Evolutionary conservation across 2,888 invertebrate species (phyloP), one percentile per base, ranked within the genome.

Genomic region (Drosophila subsilvestris): DNA sequence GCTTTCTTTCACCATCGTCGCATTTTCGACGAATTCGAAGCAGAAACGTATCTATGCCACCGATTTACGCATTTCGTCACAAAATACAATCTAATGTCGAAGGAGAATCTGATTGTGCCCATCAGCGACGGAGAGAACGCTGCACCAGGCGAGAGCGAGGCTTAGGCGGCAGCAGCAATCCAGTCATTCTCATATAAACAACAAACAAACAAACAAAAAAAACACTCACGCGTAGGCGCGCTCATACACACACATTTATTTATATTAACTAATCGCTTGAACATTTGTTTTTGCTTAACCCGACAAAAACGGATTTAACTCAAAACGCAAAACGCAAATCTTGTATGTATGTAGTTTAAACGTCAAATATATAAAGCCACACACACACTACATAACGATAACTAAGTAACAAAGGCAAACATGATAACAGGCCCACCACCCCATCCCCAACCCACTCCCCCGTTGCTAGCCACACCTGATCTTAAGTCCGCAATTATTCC

Each of bases 11-110:
- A 99, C 93, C 99, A 99, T 93, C 94, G 98, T 86, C 94, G 95
- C 81, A 96, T 99, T 92, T 99, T 99, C 93, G 99, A 99, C 93
- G 97, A 98, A 80, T 99, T 99, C 93, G 99, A 99, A 94, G 96
- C 96, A 89, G 97, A 98, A 93, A 98, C 98, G 27, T 97, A 96
- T 92, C 93, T 99, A 75, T 99, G 99, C 93, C 96, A 97, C 92
- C 95, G 97, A 90, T 99, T 99, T 93, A 99, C 99, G 59, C 96
- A 96, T 89, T 99, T 99, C 94, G 99, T 99, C 63, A 98, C 97
- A 80, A 99, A 99, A 93, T 99, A 99, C 93, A 97, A 97, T 92
- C 94, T 99, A 76, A 99, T 99, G 97, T 98, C 98, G 17, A 97
- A 97, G 92, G 99, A 99, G 93, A 99, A 98, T 93, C 94, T 99